Percentiles rank a stretch among this genome's conserved stretches.
Conservation (phyloP, 2,888 invertebrate species). For the Teleogryllus oceanicus region DNA sequence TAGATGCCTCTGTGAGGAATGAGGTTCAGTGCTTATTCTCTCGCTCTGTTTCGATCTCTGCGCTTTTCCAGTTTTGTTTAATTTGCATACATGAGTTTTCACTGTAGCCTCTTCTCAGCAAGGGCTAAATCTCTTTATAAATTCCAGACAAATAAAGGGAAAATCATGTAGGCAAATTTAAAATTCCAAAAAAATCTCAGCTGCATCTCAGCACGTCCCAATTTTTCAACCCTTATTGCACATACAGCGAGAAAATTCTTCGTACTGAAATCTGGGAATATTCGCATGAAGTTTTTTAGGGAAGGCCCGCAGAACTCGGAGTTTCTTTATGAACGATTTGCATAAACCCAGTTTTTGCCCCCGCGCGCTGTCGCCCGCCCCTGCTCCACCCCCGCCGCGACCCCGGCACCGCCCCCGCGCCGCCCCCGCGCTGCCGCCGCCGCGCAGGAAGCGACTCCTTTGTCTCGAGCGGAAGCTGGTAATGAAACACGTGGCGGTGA, state of each 20-base stretch:
- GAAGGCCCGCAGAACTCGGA: neutral
- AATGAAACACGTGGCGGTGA: constrained; percentile 18
- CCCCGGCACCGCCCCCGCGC: neutral
- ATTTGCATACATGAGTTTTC: too few relatives aligned
- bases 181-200: too few relatives aligned
- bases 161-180: too few relatives aligned
- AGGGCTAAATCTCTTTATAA: too few relatives aligned
- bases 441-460: neutral
- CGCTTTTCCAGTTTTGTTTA: too few relatives aligned
- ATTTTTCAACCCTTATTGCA: constrained; percentile 10
- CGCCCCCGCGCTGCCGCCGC: neutral
- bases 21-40: too few relatives aligned
- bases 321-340: constrained; percentile 6
- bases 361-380: neutral
- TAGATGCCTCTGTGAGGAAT: too few relatives aligned
- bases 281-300: neutral
- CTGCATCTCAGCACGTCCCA: neutral
- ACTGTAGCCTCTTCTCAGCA: too few relatives aligned
- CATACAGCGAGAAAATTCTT: constrained; percentile 5
- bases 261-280: neutral
- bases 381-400: neutral
- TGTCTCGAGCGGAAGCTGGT: constrained; percentile 4
- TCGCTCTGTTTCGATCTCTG: too few relatives aligned
- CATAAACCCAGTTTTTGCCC: neutral
- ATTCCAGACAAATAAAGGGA: too few relatives aligned